Conservation (phyloP, 2,797 vertebrate genomes). For the Diglossa cyanea region DNA sequence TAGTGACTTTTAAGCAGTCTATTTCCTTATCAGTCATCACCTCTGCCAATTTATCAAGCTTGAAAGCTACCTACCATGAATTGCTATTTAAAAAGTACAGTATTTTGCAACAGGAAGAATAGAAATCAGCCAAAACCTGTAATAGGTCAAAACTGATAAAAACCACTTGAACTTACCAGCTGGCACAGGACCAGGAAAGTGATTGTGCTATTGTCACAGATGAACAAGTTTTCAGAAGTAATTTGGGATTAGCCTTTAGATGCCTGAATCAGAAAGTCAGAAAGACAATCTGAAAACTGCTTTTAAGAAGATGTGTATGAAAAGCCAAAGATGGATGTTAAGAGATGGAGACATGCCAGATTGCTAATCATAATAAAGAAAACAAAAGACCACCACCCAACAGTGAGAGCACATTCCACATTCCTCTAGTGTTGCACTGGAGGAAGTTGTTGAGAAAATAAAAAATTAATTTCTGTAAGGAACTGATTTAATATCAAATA, state of each 20-base stretch:
- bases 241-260: neutral
- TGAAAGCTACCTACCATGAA: neutral
- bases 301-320: neutral
- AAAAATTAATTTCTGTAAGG: neutral
- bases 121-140: neutral
- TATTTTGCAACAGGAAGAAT: neutral
- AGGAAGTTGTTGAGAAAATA: conserved; percentile 31
- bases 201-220: neutral
- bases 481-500: conserved; percentile 18
- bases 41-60: neutral
- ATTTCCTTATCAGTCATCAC: neutral
- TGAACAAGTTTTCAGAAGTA: neutral
- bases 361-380: neutral
- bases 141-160: neutral
- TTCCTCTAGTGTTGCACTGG: neutral
- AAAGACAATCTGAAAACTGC: neutral
- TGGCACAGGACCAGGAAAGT: neutral
- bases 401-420: neutral
- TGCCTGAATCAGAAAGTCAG: neutral
- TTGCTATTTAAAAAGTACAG: neutral
- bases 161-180: neutral
- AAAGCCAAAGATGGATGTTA: neutral
- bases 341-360: neutral
- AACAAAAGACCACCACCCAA: neutral
- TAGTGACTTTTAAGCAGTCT: neutral